These are phyloP conservation scores for Dysidea cf. avara DNA, from an alignment of 37 sponge, comb jelly and placozoan genomes.

Conservation along the genomic window DNA sequence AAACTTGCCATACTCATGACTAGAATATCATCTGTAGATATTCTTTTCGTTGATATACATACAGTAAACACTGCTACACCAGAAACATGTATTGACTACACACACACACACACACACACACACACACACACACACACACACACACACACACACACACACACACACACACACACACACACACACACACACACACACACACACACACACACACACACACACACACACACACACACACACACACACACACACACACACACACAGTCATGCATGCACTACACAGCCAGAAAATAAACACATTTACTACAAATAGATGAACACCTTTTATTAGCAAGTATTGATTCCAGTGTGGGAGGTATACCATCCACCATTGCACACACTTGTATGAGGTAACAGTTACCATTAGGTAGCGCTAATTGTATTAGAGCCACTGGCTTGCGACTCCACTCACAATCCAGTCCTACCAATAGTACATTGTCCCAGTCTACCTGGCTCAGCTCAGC, in stretches of 20 bases:
- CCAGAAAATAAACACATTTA: background rate
- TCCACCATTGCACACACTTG: slow-evolving; percentile 36
- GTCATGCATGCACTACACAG: too few species aligned
- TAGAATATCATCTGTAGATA: too few species aligned
- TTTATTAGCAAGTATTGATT: slow-evolving; percentile 29
- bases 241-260: slow-evolving; percentile 18
- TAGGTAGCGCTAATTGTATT: slow-evolving; percentile 57
- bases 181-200: too few species aligned
- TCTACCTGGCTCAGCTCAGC: too few species aligned
- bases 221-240: slow-evolving; percentile 2
- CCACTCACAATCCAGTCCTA: slow-evolving; percentile 85
- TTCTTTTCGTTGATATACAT: background rate
- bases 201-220: too few species aligned
- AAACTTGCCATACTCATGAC: too few species aligned
- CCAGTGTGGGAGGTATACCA: slow-evolving; percentile 16
- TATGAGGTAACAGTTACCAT: slow-evolving; percentile 39
- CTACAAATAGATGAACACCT: background rate
- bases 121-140: background rate
- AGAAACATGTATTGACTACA: too few species aligned
- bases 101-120: background rate
- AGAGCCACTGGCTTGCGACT: slow-evolving; percentile 48
- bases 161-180: background rate
- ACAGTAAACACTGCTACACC: background rate
- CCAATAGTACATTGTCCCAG: background rate
- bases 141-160: background rate